phyloP scores from a whole-genome alignment of 2,888 invertebrate species.

The Ophion costatus region DNA sequence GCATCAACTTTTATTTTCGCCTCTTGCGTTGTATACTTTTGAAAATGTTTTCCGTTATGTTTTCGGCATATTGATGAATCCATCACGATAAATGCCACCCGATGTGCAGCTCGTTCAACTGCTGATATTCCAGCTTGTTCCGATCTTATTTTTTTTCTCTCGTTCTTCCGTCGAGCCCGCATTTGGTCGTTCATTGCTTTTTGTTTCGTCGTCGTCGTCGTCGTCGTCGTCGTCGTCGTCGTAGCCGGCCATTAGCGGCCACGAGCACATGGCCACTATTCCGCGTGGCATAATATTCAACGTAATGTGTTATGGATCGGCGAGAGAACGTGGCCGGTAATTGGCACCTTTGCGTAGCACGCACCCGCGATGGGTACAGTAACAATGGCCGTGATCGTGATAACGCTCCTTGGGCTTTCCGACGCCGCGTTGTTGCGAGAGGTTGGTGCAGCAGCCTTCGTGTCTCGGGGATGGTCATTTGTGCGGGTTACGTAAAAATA shows the following conservation, averaged over 20 bases:
- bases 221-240: no score
- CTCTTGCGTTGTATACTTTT: background rate
- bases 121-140: no score
- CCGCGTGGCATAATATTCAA: background rate
- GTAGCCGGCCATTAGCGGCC: background rate
- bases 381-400: constrained; percentile 55
- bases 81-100: constrained; percentile 65
- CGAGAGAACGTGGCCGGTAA: constrained; percentile 33
- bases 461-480: background rate
- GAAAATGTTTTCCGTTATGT: background rate
- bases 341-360: constrained; percentile 48
- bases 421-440: constrained; percentile 13
- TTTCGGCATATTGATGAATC: background rate
- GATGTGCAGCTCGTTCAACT: no score
- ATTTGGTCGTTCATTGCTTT: constrained; percentile 66
- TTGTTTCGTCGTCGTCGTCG: background rate
- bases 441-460: no score
- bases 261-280: background rate
- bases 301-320: background rate
- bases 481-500: constrained; percentile 41
- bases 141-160: no score
- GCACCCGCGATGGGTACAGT: constrained; percentile 17
- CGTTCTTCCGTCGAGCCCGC: no score
- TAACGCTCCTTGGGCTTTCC: constrained; percentile 39
- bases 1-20: background rate